Conservation (phyloP, 2,888 invertebrate genomes). For the Sthenelais limicola region DNA sequence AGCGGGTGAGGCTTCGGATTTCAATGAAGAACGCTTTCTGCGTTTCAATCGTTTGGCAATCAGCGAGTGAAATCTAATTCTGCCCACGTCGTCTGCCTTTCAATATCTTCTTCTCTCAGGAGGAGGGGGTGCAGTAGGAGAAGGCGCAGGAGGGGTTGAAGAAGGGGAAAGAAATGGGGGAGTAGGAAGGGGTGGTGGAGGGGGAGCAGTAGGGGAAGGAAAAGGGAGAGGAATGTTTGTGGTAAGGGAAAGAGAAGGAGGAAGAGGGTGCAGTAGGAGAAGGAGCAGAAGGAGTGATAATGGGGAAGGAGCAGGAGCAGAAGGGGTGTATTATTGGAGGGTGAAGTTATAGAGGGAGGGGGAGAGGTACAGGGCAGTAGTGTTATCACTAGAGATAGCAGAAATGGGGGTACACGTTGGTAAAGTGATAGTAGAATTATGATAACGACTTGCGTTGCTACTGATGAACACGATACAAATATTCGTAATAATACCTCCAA, state of each 20-base stretch:
- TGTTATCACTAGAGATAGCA: too few relatives aligned
- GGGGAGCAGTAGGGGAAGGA: conserved; percentile 3
- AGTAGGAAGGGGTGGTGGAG: background rate
- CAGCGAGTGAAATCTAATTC: too few relatives aligned
- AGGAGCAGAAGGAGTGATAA: background rate
- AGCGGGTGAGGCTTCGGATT: too few relatives aligned
- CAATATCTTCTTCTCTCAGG: background rate
- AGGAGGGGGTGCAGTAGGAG: conserved; percentile 11
- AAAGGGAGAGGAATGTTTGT: background rate
- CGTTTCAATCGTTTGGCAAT: too few relatives aligned
- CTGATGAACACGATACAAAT: too few relatives aligned
- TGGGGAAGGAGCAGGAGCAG: conserved; percentile 7
- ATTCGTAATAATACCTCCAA: too few relatives aligned
- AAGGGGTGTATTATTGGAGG: background rate
- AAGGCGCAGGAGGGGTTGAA: background rate
- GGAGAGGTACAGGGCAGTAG: background rate
- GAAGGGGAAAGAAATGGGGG: background rate
- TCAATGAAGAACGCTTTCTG: too few relatives aligned
- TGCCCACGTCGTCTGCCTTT: too few relatives aligned
- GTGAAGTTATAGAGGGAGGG: background rate
- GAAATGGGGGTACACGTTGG: too few relatives aligned
- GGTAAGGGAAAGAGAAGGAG: background rate
- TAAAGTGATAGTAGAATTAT: too few relatives aligned
- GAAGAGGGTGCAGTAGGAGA: background rate
- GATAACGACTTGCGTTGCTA: too few relatives aligned